Evolutionary conservation across 2,113 vertebrate species (phyloP), one percentile per base, ranked within the genome.

Genomic region (Podiceps cristatus): DNA sequence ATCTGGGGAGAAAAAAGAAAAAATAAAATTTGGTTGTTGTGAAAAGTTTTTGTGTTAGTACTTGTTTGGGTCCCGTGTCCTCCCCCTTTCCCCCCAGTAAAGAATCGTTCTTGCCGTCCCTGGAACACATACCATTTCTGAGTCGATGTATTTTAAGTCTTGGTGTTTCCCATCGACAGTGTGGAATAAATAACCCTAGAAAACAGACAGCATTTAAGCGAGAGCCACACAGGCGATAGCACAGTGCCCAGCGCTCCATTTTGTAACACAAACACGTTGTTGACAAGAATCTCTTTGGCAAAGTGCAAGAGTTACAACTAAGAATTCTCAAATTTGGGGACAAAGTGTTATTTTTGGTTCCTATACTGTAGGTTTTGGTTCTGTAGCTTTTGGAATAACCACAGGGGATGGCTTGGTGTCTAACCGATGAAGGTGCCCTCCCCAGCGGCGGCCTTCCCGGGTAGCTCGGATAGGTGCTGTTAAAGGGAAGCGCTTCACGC

Each of bases 71-170:
- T 37, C 37, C 37, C 37, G 7, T 37, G 37, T 37, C 37, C 37
- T 9, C 37, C 37, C 9, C 37, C 37, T 37, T 37, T 37, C 37
- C 19, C 13, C 17, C 8, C n/a, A n/a, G 8, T 2, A 5, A 60
- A 29, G 60, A 4, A 1, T 28, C 29, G 33, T 55, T 16, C 19
- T 50, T 27, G 8, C 33, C 81, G 22, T 19, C 25, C 37, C 68
- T 45, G 11, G 20, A 53, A 27, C 62, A 95, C 99, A 94, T 97
- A 99, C 99, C 98, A 99, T 98, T 45, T 99, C 99, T 13, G 99
- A 98, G 80, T 99, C 99, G 9, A 99, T 99, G 49, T 99, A 99
- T 90, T 99, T 99, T 67, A 99, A 98, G 93, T 99, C 99, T 90
- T 99, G 99, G 49, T 99, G 99, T 76, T 98, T 99, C 59, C 99